These are phyloP conservation scores for Platysternon megacephalum DNA, from an alignment of 2,113 vertebrate species.

Conservation along the genomic window DNA sequence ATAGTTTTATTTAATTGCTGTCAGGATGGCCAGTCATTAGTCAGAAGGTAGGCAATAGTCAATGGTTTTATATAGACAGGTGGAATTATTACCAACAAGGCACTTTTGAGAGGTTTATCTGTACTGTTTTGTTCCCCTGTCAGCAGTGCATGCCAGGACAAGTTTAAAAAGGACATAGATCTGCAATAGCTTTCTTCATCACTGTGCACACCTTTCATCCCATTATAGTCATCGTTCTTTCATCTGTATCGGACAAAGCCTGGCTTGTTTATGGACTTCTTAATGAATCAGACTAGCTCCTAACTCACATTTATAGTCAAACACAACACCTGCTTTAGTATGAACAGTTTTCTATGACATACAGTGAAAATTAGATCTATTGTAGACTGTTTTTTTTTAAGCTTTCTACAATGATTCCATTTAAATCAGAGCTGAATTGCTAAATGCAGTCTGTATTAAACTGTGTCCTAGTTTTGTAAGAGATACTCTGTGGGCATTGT, in stretches of 20 bases:
- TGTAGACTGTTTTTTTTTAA: conserved; percentile 36
- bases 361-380: conserved; percentile 69
- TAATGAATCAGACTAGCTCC: conserved; percentile 70
- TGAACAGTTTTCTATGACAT: conserved; percentile 64
- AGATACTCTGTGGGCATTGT: conserved; percentile 54
- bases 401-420: conserved; percentile 54
- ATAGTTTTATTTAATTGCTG: neutral
- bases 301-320: conserved; percentile 53
- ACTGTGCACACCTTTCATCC: conserved; percentile 80
- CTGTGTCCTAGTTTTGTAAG: conserved; percentile 61
- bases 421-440: conserved; percentile 58
- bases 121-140: conserved; percentile 67
- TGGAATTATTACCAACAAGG: conserved; percentile 33
- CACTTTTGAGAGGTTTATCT: conserved; percentile 54
- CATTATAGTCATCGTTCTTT: conserved; percentile 74
- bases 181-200: conserved; percentile 75
- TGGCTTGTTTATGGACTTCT: conserved; percentile 76
- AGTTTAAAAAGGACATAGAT: conserved; percentile 76
- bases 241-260: conserved; percentile 82
- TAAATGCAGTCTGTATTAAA: conserved; percentile 59
- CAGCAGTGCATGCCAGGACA: conserved; percentile 75
- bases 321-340: conserved; percentile 68
- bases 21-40: neutral
- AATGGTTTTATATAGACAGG: conserved; percentile 25
- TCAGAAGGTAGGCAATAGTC: conserved; percentile 15